Base-by-base conservation (phyloP, 1,140 invertebrate genomes). In the Rhagoletis pomonella region DNA sequence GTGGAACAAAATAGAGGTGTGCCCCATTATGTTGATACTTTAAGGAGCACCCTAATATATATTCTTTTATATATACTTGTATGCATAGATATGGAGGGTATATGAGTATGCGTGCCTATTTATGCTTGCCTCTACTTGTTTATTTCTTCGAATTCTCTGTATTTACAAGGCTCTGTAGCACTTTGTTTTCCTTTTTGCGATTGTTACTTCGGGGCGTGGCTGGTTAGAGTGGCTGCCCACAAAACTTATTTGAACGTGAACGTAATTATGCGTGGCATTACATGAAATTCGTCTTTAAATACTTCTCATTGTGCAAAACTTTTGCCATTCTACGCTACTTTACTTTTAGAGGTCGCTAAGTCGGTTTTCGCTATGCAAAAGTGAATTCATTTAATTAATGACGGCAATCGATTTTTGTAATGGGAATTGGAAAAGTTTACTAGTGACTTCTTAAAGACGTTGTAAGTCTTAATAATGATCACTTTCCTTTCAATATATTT, bases 221-320 rank as follows among this genome's bases (percentile, higher is more conserved):
- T 73, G 42, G 14, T 47, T 17, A 42, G 39, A 17, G 5, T 44
- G 39, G 2, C 14, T 44, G 42, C 39, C 42, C 39, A 42, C 67
- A 73, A 47, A 73, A 73, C 12, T 73, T 44, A 73, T 73, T 47
- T 4, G 42, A 17, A 73, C 67, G 67, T 73, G 67, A 73, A 14
- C 39, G 39, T 73, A 73, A 73, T 73, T 73, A 73, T 73, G 67
- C 42, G 67, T 73, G 67, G 67, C 39, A 73, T 73, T 73, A 73
- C 67, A 73, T 47, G 39, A 39, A 73, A 73, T 73, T 73, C 67
- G 67, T 44, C 67, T 73, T 73, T 73, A 73, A 73, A 73, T 73
- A 73, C 67, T 73, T 44, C 12, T 14, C 12, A 62, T 55, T 55
- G 50, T 17, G 14, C 0, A 73, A 65, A 73, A 73, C 67, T 73